phyloP scores from a whole-genome alignment of 1,140 invertebrate species.

The Ectropis grisescens region DNA sequence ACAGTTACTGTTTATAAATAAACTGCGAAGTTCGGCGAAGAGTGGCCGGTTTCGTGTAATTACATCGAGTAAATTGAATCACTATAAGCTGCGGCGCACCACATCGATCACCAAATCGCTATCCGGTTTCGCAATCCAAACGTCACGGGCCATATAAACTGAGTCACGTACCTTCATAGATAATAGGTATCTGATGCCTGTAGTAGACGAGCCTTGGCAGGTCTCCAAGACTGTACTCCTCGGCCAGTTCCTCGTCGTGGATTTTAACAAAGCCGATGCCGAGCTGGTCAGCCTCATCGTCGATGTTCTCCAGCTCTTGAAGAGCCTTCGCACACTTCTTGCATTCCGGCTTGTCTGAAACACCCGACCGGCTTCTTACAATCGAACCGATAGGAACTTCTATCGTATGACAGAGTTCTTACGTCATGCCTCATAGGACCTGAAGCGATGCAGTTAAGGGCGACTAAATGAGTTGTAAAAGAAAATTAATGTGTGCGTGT shows the following conservation, averaged over 20 bases:
- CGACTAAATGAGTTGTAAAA: slow-evolving; percentile 35
- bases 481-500: slow-evolving; percentile 19
- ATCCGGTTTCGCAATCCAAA: slow-evolving; percentile 23
- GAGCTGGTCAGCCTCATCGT: slow-evolving; percentile 95
- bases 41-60: no score
- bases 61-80: no score
- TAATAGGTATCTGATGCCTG: slow-evolving; percentile 93
- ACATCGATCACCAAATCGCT: no score
- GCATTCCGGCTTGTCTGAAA: slow-evolving; percentile 91
- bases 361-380: slow-evolving; percentile 3
- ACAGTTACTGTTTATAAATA: no score
- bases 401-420: slow-evolving; percentile 5
- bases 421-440: slow-evolving; percentile 46
- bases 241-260: slow-evolving; percentile 89
- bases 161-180: slow-evolving; percentile 87
- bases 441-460: slow-evolving; percentile 60
- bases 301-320: slow-evolving; percentile 93
- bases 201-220: slow-evolving; percentile 94
- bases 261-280: slow-evolving; percentile 96
- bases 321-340: slow-evolving; percentile 92
- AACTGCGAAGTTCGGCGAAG: no score
- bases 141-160: slow-evolving; percentile 30
- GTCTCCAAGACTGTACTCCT: slow-evolving; percentile 92
- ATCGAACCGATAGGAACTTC: slow-evolving; percentile 3
- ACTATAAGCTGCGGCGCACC: no score